A percentile compares a stretch with the other conserved stretches of the same genome.
These are phyloP conservation scores for Ramazzottius varieornatus DNA, from an alignment of 2,888 invertebrate species.

Conservation along the genomic window DNA sequence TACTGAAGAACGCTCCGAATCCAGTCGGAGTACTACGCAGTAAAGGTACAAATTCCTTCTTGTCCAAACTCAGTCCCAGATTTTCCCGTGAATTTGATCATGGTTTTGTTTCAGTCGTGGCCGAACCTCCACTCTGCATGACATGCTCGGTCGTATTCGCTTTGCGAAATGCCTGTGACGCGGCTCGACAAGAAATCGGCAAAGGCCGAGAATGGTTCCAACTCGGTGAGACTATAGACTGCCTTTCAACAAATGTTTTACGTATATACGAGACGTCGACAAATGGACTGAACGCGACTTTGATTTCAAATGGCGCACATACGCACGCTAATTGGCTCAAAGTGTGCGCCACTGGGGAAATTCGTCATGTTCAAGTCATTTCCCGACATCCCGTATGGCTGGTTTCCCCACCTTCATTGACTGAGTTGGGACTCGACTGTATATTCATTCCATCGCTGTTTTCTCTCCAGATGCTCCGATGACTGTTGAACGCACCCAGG, in stretches of 20 bases:
- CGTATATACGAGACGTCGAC: background rate
- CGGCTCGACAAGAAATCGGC: background rate
- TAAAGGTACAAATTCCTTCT: too few species aligned
- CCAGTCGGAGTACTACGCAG: background rate
- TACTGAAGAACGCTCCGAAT: background rate
- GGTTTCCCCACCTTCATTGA: too few species aligned
- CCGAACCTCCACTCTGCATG: constrained; percentile 12
- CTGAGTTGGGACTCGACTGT: too few species aligned
- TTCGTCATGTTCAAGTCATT: too few species aligned
- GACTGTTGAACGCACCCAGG: background rate
- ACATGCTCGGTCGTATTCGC: constrained; percentile 10
- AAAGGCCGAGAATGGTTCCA: background rate
- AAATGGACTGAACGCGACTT: background rate
- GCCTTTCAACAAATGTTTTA: background rate
- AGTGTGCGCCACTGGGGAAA: too few species aligned
- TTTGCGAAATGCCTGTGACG: constrained; percentile 10
- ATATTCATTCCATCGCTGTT: too few species aligned
- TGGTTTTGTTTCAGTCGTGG: constrained; percentile 10
- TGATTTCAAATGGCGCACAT: too few species aligned
- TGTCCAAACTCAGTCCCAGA: too few species aligned
- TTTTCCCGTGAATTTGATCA: background rate
- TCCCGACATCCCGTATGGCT: too few species aligned
- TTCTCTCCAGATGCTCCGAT: background rate
- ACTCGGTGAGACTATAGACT: background rate
- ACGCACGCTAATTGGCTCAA: too few species aligned